phyloP scores from a whole-genome alignment of 2,797 vertebrate species.

The Adrianichthys oophorus region DNA sequence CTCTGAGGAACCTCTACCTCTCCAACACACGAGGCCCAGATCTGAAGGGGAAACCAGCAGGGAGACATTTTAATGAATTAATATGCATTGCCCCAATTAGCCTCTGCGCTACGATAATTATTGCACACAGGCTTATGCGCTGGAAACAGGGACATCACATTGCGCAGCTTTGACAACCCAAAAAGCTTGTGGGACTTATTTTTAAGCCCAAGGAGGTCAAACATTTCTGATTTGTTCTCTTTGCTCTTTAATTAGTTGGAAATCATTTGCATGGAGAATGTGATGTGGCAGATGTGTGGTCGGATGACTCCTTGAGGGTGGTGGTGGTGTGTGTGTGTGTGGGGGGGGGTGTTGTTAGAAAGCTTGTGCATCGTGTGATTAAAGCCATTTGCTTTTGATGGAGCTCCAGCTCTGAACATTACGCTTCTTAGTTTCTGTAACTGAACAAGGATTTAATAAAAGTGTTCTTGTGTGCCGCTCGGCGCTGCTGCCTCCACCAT shows the following conservation, averaged over 20 bases:
- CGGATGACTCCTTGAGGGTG: constrained; percentile 53
- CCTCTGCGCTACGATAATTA: constrained; percentile 76
- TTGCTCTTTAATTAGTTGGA: constrained; percentile 69
- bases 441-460: too few species aligned
- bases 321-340: too few species aligned
- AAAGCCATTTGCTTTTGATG: background rate
- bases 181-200: constrained; percentile 75
- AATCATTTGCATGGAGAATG: constrained; percentile 56
- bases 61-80: constrained; percentile 80
- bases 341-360: constrained; percentile 51
- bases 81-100: constrained; percentile 82
- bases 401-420: too few species aligned
- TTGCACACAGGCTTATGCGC: constrained; percentile 32
- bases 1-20: constrained; percentile 58
- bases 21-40: constrained; percentile 68
- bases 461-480: too few species aligned
- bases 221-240: constrained; percentile 67
- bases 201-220: constrained; percentile 77
- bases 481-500: too few species aligned
- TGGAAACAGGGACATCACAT: constrained; percentile 74
- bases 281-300: constrained; percentile 68
- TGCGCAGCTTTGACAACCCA: constrained; percentile 57
- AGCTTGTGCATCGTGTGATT: constrained; percentile 41
- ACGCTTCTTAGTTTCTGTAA: too few species aligned
- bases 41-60: constrained; percentile 72